Evolutionary conservation across 2,888 invertebrate genomes (phyloP).

Genomic region (Sphaeridia pumilis): DNA sequence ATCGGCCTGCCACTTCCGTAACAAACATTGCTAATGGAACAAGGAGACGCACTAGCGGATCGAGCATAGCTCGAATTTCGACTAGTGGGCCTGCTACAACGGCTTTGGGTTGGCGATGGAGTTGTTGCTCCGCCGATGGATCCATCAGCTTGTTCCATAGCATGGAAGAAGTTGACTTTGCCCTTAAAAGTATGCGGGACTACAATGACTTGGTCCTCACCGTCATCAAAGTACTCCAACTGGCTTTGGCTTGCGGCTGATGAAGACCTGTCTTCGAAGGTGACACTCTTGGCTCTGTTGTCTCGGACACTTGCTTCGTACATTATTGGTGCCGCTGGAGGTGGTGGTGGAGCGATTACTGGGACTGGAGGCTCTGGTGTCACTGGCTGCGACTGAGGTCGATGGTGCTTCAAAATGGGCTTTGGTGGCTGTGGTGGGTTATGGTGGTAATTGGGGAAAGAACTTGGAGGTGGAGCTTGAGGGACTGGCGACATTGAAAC

Average conservation of each 20-base stretch:
- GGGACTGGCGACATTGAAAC: slow-evolving; percentile 11
- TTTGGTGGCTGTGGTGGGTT: slow-evolving; percentile 15
- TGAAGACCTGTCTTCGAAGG: slow-evolving; percentile 10
- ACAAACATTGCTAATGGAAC: neutral
- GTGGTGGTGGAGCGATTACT: slow-evolving; percentile 8
- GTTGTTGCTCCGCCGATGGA: slow-evolving; percentile 4
- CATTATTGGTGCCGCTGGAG: slow-evolving; percentile 16
- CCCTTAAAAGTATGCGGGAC: slow-evolving; percentile 33
- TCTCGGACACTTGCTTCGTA: neutral
- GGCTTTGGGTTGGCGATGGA: neutral
- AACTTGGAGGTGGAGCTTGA: neutral
- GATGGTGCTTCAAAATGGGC: slow-evolving; percentile 16
- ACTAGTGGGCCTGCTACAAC: slow-evolving; percentile 13
- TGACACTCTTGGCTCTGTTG: slow-evolving; percentile 7
- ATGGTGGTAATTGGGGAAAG: slow-evolving; percentile 13
- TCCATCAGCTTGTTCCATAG: slow-evolving; percentile 22
- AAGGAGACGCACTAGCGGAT: neutral
- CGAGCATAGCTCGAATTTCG: slow-evolving; percentile 2
- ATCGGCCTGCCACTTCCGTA: neutral
- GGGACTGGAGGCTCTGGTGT: too few species aligned
- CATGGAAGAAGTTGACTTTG: slow-evolving; percentile 31
- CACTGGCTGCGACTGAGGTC: slow-evolving; percentile 1
- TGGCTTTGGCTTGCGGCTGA: too few species aligned
- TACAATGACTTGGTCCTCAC: slow-evolving; percentile 20
- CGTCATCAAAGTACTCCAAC: slow-evolving; percentile 9